Percentiles rank a stretch among this genome's conserved stretches.
phyloP scores from a whole-genome alignment of 2,113 vertebrate species.

The Axis porcinus region DNA sequence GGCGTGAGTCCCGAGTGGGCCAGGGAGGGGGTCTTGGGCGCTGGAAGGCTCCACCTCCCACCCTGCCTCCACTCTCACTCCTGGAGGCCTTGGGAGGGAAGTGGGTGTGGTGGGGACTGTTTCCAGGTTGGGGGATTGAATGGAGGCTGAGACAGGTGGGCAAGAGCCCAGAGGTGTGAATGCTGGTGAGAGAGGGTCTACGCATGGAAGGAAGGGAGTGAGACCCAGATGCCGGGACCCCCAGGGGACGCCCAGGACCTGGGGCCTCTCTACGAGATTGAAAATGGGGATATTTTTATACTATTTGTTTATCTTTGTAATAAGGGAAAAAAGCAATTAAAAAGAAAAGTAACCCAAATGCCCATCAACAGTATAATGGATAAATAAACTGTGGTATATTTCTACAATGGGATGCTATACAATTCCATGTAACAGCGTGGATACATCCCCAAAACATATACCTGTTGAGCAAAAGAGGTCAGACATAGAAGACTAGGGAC shows the following conservation, averaged over 20 bases:
- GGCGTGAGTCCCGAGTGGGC: neutral
- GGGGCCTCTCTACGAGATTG: neutral
- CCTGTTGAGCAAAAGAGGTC: neutral
- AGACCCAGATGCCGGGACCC: neutral
- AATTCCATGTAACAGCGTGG: neutral
- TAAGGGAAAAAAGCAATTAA: neutral
- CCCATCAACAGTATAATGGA: neutral
- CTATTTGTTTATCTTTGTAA: neutral
- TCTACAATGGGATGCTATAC: neutral
- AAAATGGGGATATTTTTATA: neutral
- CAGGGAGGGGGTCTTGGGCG: fast-evolving
- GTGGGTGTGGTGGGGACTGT: neutral
- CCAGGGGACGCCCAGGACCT: neutral
- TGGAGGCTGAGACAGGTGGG: neutral
- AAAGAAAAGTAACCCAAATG: neutral
- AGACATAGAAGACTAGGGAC: neutral
- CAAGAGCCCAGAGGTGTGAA: neutral
- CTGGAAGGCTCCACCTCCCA: neutral
- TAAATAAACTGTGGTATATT: neutral
- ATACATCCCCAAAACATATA: neutral
- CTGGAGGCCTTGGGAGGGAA: neutral
- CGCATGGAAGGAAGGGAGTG: neutral
- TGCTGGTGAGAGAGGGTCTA: neutral
- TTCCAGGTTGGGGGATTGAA: neutral
- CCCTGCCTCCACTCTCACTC: too few species aligned